These are phyloP conservation scores for Caenorhabditis sulstoni DNA, from an alignment of 2,888 invertebrate genomes.

Conservation along the genomic window DNA sequence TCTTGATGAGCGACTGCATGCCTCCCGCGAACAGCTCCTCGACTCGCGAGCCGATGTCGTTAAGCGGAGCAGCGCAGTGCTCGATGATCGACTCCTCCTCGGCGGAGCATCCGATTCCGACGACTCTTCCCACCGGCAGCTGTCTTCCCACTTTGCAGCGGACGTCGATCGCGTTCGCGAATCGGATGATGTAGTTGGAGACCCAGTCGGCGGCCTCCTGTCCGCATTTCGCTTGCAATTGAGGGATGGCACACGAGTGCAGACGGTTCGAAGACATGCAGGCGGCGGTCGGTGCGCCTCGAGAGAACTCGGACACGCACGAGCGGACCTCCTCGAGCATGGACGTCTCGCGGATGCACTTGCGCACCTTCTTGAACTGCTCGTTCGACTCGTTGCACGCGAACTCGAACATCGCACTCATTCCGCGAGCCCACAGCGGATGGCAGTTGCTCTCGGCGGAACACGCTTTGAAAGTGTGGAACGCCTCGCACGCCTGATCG, in stretches of 20 bases:
- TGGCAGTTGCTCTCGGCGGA: constrained; percentile 66
- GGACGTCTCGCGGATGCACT: constrained; percentile 57
- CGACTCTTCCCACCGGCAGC: constrained; percentile 67
- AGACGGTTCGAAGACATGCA: constrained; percentile 77
- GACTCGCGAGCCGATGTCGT: constrained; percentile 72
- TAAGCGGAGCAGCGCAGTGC: constrained; percentile 77
- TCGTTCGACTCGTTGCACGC: constrained; percentile 75
- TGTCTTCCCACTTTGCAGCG: constrained; percentile 71
- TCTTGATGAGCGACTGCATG: constrained; percentile 76
- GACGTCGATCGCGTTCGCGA: constrained; percentile 77
- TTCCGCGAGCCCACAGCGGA: constrained; percentile 78
- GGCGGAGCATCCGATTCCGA: constrained; percentile 74
- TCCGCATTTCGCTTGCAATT: constrained; percentile 64
- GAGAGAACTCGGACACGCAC: constrained; percentile 77
- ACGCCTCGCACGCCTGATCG: constrained; percentile 76
- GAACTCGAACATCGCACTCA: constrained; percentile 79
- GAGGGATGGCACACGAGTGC: constrained; percentile 71
- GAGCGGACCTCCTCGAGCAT: constrained; percentile 65
- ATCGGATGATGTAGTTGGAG: constrained; percentile 74
- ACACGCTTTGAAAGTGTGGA: constrained; percentile 73
- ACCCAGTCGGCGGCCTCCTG: constrained; percentile 66
- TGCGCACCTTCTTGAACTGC: constrained; percentile 70
- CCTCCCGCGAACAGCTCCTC: constrained; percentile 70
- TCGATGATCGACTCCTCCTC: constrained; percentile 77
- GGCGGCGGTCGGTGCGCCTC: constrained; percentile 77